A percentile compares a stretch with the other conserved stretches of the same genome.
These are phyloP conservation scores for Baccha elongata DNA, from an alignment of 2,888 invertebrate genomes.

Conservation along the genomic window DNA sequence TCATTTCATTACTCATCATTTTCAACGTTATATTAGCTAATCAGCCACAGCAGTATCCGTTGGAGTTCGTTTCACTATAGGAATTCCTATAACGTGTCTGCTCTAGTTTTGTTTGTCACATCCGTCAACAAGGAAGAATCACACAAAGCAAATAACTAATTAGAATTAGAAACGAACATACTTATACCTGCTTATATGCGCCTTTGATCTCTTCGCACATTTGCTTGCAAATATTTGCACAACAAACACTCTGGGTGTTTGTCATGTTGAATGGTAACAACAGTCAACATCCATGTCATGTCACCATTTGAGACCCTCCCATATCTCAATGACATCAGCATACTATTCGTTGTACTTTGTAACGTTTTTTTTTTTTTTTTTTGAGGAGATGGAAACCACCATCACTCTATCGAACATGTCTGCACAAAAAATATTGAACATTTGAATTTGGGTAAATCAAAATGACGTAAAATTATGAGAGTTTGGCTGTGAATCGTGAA, in stretches of 20 bases:
- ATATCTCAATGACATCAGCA: slow-evolving; percentile 22
- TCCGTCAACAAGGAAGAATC: slow-evolving; percentile 43
- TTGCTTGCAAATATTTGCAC: slow-evolving; percentile 46
- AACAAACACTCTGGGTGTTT: slow-evolving; percentile 8
- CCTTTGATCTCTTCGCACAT: slow-evolving; percentile 43
- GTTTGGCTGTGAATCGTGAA: slow-evolving; percentile 29
- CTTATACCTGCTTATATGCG: not conserved
- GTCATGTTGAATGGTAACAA: slow-evolving; percentile 26
- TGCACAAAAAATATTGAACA: not conserved
- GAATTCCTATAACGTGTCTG: not conserved
- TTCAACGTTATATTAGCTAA: not conserved
- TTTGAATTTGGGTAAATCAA: not conserved
- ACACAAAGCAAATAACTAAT: slow-evolving; percentile 39
- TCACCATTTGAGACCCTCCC: slow-evolving; percentile 20
- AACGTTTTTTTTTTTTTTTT: too few relatives aligned
- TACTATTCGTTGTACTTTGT: not conserved
- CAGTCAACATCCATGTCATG: slow-evolving; percentile 29
- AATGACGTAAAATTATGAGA: slow-evolving; percentile 21
- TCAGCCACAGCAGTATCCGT: not conserved
- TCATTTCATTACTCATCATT: too few relatives aligned
- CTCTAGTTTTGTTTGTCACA: slow-evolving; percentile 24
- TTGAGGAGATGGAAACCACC: not conserved
- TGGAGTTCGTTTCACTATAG: not conserved
- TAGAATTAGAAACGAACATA: slow-evolving; percentile 40
- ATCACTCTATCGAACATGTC: not conserved